These are phyloP conservation scores for Acleris laterana DNA, from an alignment of 2,888 invertebrate species.

Conservation along the genomic window DNA sequence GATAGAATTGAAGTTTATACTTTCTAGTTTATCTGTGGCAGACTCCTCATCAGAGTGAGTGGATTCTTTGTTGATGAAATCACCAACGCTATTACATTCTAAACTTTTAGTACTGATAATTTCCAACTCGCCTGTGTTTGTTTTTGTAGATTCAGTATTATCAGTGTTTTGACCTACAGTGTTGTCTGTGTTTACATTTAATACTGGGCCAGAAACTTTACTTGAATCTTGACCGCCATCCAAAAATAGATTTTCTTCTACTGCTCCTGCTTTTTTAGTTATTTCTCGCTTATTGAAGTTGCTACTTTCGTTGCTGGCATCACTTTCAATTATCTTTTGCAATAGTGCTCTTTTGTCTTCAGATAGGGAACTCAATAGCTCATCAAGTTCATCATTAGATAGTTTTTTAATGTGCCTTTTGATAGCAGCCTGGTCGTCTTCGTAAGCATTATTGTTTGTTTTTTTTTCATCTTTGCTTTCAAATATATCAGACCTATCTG, in stretches of 20 bases:
- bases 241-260: constrained; percentile 66
- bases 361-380: constrained; percentile 67
- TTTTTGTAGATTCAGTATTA: constrained; percentile 53
- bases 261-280: constrained; percentile 73
- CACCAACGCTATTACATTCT: constrained; percentile 47
- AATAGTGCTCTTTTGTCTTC: constrained; percentile 70
- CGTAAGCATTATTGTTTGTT: constrained; percentile 44
- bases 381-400: constrained; percentile 67
- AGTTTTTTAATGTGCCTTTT: constrained; percentile 72
- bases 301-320: constrained; percentile 45
- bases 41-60: constrained; percentile 43
- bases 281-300: constrained; percentile 72
- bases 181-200: constrained; percentile 53
- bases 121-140: constrained; percentile 50
- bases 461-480: constrained; percentile 41
- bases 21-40: constrained; percentile 46
- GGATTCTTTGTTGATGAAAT: constrained; percentile 52
- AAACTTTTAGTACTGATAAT: constrained; percentile 50
- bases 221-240: constrained; percentile 64
- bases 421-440: constrained; percentile 70
- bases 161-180: constrained; percentile 48
- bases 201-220: constrained; percentile 58
- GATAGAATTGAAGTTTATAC: constrained; percentile 40
- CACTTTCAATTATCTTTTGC: constrained; percentile 67
- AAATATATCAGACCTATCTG: constrained; percentile 28